Conservation (phyloP, 2,888 invertebrate genomes). For the Mycalesis mineus region DNA sequence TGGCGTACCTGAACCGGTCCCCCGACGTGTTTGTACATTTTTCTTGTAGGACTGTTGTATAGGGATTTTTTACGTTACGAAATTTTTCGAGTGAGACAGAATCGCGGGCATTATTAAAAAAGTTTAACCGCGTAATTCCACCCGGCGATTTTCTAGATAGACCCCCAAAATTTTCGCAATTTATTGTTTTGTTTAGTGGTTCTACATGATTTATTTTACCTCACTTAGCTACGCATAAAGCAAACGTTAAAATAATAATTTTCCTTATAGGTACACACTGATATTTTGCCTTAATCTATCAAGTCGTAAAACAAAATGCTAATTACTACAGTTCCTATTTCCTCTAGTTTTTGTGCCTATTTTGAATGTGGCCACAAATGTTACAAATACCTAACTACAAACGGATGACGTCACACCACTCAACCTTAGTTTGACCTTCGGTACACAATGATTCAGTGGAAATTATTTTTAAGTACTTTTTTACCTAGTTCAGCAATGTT, state of each 20-base stretch:
- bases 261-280: background rate
- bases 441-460: constrained; percentile 9
- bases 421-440: constrained; percentile 8
- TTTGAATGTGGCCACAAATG: constrained; percentile 10
- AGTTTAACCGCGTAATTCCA: constrained; percentile 52
- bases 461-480: background rate
- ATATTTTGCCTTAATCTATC: background rate
- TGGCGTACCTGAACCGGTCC: constrained; percentile 75
- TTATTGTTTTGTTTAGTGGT: constrained; percentile 37
- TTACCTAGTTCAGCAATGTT: background rate
- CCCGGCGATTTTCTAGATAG: constrained; percentile 55
- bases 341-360: constrained; percentile 1
- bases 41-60: constrained; percentile 60
- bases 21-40: constrained; percentile 74
- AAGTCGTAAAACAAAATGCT: constrained; percentile 2
- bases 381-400: background rate
- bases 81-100: constrained; percentile 71
- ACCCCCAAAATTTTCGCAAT: constrained; percentile 49
- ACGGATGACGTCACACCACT: constrained; percentile 5
- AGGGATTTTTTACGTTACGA: constrained; percentile 63
- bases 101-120: constrained; percentile 74
- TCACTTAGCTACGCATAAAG: background rate
- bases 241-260: background rate
- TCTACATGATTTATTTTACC: constrained; percentile 6
- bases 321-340: constrained; percentile 4